Percentiles rank a stretch among this genome's conserved stretches.
phyloP scores from a whole-genome alignment of 2,797 vertebrate species.

The Buceros bicornis region DNA sequence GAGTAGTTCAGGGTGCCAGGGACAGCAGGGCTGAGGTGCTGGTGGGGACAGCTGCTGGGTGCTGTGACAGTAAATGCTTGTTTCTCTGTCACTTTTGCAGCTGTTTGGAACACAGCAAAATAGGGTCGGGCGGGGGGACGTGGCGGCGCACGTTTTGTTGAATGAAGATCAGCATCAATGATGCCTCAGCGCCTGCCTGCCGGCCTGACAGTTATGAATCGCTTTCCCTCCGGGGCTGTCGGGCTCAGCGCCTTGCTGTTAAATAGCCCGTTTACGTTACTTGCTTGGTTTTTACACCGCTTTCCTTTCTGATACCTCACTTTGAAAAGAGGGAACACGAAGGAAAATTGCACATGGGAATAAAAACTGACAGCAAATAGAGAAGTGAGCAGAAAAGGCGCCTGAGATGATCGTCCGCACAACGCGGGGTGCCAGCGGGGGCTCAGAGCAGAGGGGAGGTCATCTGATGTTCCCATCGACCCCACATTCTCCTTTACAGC shows the following conservation, averaged over 20 bases:
- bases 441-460: background rate
- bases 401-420: background rate
- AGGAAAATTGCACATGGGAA: background rate
- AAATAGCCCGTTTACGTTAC: background rate
- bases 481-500: background rate
- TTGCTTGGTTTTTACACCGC: background rate
- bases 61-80: slow-evolving; percentile 68
- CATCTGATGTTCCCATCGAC: background rate
- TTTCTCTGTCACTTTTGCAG: slow-evolving; percentile 71
- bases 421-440: background rate
- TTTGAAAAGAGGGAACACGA: background rate
- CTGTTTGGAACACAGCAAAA: slow-evolving; percentile 76
- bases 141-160: background rate
- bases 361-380: background rate
- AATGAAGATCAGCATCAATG: slow-evolving; percentile 44
- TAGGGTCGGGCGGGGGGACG: slow-evolving; percentile 25
- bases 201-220: slow-evolving; percentile 7
- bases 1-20: slow-evolving; percentile 73
- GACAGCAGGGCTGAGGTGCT: slow-evolving; percentile 74
- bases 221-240: background rate
- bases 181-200: slow-evolving; percentile 25
- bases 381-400: background rate
- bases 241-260: background rate
- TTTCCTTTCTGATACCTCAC: background rate
- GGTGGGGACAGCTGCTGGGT: slow-evolving; percentile 64